Base-by-base conservation (phyloP, 2,888 invertebrate genomes). In the Melipona bicolor region DNA sequence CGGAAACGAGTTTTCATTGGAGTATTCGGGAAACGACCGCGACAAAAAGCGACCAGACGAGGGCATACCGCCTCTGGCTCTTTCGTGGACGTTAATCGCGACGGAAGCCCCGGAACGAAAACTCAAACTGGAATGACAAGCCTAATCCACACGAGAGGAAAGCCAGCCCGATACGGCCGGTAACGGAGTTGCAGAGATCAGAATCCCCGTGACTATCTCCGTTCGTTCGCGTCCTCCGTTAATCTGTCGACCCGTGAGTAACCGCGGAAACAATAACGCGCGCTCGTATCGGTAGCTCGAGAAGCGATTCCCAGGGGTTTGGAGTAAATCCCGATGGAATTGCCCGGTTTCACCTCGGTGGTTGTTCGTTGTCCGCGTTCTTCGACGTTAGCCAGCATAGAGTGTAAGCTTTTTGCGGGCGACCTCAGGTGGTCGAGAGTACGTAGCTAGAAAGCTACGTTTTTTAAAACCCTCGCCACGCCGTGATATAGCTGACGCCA, bases 391-490 rank as follows among this genome's bases (percentile, higher is more conserved):
- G 17, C 52, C 54, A 17, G 27, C 49, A 21, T 9, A 9, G 36
- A 6, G 62, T 61, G 61, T 27, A 50, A 21, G 67, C 61, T 82
- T 82, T 80, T 80, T 75, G 62, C 61, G 56, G 27, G 36, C n/a
- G 81, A 83, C 68, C 83, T 83, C 83, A 81, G 83, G 83, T 83
- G 83, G 68, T 69, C 72, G 80, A n/a, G 36, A 54, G 62, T 56
- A 19, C 52, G 61, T 32, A 32, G 32, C 72, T 77, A n/a, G 80
- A 83, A 69, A 76, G 77, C 59, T 74, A 52, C 64, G 56, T 61
- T 81, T 77, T 69, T 83, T 77, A 77, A 77, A 70, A 56, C 68
- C 68, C 21, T 56, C 54, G 69, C 49, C 19, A 6, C 61, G 32
- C 13, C 50, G 17, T 72, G 80, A 76, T 76, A 59, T 72, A 83